Evolutionary conservation across 1,140 invertebrate genomes (phyloP).

Genomic region (Helicoverpa armigera): DNA sequence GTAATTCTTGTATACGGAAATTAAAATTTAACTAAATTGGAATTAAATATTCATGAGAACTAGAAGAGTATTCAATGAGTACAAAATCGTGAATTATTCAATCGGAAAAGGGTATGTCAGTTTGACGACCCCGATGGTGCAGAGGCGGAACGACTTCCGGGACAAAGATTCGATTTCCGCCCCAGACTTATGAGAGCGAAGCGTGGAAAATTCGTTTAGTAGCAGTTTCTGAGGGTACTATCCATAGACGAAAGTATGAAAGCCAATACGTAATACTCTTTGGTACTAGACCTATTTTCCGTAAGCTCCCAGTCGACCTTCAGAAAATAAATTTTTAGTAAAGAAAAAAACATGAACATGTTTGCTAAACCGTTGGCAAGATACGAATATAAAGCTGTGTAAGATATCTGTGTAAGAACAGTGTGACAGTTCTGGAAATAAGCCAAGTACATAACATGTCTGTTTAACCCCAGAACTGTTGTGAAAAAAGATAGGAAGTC

Average conservation of each 20-base stretch:
- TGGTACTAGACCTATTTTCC: neutral
- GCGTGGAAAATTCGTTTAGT: conserved; percentile 1
- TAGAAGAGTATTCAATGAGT: no score
- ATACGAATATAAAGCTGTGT: conserved; percentile 15
- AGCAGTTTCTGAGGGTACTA: neutral
- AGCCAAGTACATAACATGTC: conserved; percentile 36
- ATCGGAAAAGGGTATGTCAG: conserved; percentile 21
- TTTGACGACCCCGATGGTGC: neutral
- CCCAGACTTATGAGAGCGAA: conserved; percentile 13
- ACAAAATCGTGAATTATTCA: neutral
- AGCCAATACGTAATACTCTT: no score
- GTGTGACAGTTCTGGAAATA: conserved; percentile 39
- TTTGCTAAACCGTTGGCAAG: conserved; percentile 29
- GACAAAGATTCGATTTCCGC: conserved; percentile 29
- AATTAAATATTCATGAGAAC: no score
- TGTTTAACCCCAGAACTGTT: conserved; percentile 11
- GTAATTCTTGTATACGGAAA: no score
- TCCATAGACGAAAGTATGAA: no score
- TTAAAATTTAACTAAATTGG: no score
- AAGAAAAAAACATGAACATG: conserved; percentile 21
- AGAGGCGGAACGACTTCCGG: conserved; percentile 22
- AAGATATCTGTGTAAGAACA: conserved; percentile 25
- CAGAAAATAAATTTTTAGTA: neutral
- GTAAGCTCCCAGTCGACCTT: neutral
- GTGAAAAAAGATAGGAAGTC: conserved; percentile 17